phyloP scores from a whole-genome alignment of 2,113 vertebrate genomes.

The Ameiurus melas region DNA sequence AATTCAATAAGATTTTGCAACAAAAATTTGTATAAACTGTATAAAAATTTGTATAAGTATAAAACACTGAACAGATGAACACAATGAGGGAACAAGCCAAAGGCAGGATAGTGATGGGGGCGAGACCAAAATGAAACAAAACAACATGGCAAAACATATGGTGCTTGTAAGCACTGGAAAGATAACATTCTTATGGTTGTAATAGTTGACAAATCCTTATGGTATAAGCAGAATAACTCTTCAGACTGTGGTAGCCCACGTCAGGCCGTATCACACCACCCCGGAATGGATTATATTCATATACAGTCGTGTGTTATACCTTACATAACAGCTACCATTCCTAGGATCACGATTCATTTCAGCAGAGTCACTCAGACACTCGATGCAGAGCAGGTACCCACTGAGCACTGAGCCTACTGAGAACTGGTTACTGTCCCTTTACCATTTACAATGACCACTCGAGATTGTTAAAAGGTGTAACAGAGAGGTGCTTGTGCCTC shows the following conservation, averaged over 20 bases:
- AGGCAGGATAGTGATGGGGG: background rate
- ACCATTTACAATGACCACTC: background rate
- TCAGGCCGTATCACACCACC: background rate
- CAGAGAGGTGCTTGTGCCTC: background rate
- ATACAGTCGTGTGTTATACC: background rate
- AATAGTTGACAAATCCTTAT: background rate
- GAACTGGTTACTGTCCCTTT: background rate
- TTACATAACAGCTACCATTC: background rate
- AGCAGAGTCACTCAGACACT: slow-evolving; percentile 4
- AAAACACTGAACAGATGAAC: background rate
- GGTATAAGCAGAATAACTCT: background rate
- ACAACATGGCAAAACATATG: background rate
- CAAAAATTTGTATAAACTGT: background rate
- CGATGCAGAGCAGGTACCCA: background rate
- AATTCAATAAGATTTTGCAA: background rate
- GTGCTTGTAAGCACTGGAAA: background rate
- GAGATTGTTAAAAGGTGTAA: slow-evolving; percentile 5
- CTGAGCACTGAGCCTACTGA: background rate
- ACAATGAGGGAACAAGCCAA: background rate
- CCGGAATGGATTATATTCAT: background rate
- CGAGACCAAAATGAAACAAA: background rate
- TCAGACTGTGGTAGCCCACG: background rate
- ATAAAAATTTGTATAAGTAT: no score
- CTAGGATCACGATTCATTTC: background rate
- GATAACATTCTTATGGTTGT: background rate